Base-by-base conservation (phyloP, 2,113 vertebrate species). In the Crotalus helleri region DNA sequence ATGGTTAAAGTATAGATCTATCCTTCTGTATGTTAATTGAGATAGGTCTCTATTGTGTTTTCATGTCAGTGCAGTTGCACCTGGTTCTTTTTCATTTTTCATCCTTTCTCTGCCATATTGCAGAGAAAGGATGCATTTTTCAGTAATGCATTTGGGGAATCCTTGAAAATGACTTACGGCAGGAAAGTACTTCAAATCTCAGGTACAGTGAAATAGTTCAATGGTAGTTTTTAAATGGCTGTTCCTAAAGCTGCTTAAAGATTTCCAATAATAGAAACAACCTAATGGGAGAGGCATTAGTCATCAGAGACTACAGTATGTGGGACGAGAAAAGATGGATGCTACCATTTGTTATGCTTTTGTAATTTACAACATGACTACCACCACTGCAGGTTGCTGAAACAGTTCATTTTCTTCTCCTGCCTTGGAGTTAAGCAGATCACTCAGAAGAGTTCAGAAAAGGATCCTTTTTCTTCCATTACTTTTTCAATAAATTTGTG, bases 181-280 rank as follows among this genome's bases (percentile, higher is more conserved):
- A 46, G 51, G 51, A 54, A 4, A 94, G 24, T 91, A 92, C 59
- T 9, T 49, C 23, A 46, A 1, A 1, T 7, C 95, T 90, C 88
- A 92, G 15, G 90, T 13, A 92, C 85, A 33, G 17, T 81, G 29
- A 49, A 12, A 89, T 85, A 29, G 39, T 89, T 89, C 90, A 89
- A n/a, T 91, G 54, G 53, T 13, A 57, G 33, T 89, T 92, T 64
- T 94, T 92, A 90, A 94, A 91, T 87, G 89, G 29, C 24, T 92
- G 53, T 3, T 90, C 59, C 86, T 90, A 81, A 94, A 93, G 19
- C 87, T 94, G 5, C 85, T 92, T 90, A 90, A 94, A 93, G 69
- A 69, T 59, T 69, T 92, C 86, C 94, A 88, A 44, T 92, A 89
- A 29, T 91, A 51, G 23, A 24, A 29, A 24, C 85, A 39, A 64